Evolutionary conservation across 2,888 invertebrate species (phyloP).

Genomic region (Nymphalis urticae): DNA sequence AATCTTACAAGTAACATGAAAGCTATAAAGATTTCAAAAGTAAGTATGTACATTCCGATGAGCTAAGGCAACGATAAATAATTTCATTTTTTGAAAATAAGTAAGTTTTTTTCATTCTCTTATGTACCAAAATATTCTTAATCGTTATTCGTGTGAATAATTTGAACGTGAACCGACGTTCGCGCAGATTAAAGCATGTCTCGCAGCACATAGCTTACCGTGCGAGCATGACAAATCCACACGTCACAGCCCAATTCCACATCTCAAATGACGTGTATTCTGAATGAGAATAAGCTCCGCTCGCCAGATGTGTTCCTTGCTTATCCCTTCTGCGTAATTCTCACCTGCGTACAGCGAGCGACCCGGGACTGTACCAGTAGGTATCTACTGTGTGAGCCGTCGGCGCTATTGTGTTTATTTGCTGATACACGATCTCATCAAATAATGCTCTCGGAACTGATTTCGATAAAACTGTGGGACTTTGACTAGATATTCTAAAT

Average conservation of each 20-base stretch:
- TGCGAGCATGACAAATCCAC: slow-evolving; percentile 22
- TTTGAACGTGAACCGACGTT: not conserved
- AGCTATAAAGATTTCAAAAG: not conserved
- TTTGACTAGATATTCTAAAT: not conserved
- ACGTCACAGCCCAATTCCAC: slow-evolving; percentile 19
- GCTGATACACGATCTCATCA: not conserved
- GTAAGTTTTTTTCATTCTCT: not conserved
- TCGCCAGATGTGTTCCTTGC: slow-evolving; percentile 16
- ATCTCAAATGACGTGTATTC: slow-evolving; percentile 4
- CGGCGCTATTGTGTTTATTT: not conserved
- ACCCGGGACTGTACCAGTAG: not conserved
- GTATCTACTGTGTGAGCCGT: not conserved
- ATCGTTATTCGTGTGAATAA: not conserved
- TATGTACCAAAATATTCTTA: not conserved
- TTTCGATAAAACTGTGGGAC: not conserved
- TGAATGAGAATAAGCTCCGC: slow-evolving; percentile 6
- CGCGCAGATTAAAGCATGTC: slow-evolving; percentile 8
- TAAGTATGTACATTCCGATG: not conserved
- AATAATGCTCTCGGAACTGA: not conserved
- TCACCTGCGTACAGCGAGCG: slow-evolving; percentile 6
- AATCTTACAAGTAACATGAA: not conserved
- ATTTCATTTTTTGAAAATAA: not conserved
- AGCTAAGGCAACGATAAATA: not conserved
- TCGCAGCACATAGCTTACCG: slow-evolving; percentile 6
- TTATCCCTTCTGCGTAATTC: not conserved